These are phyloP conservation scores for Brachionichthys hirsutus DNA, from an alignment of 2,113 vertebrate species.

Conservation along the genomic window DNA sequence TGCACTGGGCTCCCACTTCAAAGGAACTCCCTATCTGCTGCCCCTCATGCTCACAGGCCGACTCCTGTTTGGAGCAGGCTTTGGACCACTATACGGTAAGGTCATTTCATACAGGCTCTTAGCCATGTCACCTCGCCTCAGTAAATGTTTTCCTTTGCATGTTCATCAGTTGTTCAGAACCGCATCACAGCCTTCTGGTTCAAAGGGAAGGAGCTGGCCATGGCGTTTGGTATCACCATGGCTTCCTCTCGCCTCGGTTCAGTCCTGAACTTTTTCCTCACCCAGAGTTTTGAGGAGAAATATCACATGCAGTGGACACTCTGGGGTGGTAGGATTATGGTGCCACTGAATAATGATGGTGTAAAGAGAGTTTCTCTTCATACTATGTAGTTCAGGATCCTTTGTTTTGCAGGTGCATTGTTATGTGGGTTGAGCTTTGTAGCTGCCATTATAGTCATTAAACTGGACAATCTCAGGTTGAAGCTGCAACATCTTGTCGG, in stretches of 20 bases:
- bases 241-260: constrained; percentile 82
- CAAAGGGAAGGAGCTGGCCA: constrained; percentile 82
- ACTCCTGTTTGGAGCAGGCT: constrained; percentile 82
- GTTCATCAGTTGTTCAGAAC: constrained; percentile 81
- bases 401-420: constrained; percentile 68
- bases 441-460: constrained; percentile 76
- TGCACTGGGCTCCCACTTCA: constrained; percentile 84
- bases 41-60: constrained; percentile 83
- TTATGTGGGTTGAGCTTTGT: constrained; percentile 79
- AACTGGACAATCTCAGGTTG: constrained; percentile 79
- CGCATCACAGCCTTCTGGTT: constrained; percentile 85
- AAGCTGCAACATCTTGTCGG: constrained; percentile 81
- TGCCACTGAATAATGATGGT: not conserved
- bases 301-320: constrained; percentile 85
- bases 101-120: not conserved
- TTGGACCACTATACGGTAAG: constrained; percentile 82
- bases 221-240: constrained; percentile 81
- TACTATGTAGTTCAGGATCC: not conserved
- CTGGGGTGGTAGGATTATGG: constrained; percentile 75
- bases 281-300: constrained; percentile 76
- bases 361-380: not conserved
- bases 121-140: fast-evolving
- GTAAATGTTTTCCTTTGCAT: not conserved
- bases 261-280: constrained; percentile 85
- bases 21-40: constrained; percentile 79